phyloP scores from a whole-genome alignment of 2,888 invertebrate genomes.

The Suillia variegata region DNA sequence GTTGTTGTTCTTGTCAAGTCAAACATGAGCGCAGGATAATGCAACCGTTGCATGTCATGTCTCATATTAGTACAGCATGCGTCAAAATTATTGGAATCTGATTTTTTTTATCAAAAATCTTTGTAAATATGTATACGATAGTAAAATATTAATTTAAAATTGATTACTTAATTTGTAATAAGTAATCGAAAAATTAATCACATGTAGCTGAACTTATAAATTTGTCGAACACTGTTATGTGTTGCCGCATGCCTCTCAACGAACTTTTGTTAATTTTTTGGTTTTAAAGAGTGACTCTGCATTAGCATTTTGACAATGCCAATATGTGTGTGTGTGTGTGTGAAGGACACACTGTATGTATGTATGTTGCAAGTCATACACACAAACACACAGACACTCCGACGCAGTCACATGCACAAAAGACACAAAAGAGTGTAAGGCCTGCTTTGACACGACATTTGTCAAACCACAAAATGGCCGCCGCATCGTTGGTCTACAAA shows the following conservation, averaged over 20 bases:
- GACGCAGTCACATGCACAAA: too few relatives aligned
- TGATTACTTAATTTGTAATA: too few relatives aligned
- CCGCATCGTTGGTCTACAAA: constrained; percentile 43
- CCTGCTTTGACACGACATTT: constrained; percentile 52
- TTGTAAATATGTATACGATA: too few relatives aligned
- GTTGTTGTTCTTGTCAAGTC: constrained; percentile 14
- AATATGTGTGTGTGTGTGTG: constrained; percentile 14
- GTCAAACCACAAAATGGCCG: constrained; percentile 51
- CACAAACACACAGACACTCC: too few relatives aligned
- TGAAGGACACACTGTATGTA: constrained; percentile 8
- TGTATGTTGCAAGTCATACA: too few relatives aligned
- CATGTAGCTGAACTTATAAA: too few relatives aligned
- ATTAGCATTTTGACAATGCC: constrained; percentile 52
- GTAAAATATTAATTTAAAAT: too few relatives aligned
- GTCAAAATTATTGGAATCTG: too few relatives aligned
- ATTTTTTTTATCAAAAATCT: too few relatives aligned
- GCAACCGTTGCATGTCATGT: constrained; percentile 16
- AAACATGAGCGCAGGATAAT: constrained; percentile 8
- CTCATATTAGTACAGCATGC: neutral
- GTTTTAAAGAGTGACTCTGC: constrained; percentile 33
- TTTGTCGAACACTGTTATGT: too few relatives aligned
- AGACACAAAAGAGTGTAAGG: constrained; percentile 29
- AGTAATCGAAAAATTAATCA: too few relatives aligned
- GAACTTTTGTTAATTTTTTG: constrained; percentile 11
- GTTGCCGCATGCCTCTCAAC: too few relatives aligned